Percentiles rank a stretch among this genome's conserved stretches.
These are phyloP conservation scores for Pogonophryne albipinna DNA, from an alignment of 2,797 vertebrate species.

Conservation along the genomic window DNA sequence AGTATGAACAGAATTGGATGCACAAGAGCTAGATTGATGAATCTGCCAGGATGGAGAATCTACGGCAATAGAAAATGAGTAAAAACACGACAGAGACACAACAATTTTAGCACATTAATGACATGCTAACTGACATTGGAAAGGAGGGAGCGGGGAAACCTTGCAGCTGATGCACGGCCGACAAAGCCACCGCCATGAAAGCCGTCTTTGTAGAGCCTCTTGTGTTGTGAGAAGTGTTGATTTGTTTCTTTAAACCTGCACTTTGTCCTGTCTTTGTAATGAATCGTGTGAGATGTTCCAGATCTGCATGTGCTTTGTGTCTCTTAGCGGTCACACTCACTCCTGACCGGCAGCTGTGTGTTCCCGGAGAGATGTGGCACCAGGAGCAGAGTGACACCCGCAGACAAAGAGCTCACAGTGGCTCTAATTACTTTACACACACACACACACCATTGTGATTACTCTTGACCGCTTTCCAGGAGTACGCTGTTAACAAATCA, in stretches of 20 bases:
- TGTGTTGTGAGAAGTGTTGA: neutral
- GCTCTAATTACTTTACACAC: conserved; percentile 43
- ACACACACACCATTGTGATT: conserved; percentile 51
- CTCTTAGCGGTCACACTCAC: conserved; percentile 24
- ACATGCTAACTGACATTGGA: neutral
- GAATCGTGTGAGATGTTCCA: neutral
- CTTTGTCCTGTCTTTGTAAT: neutral
- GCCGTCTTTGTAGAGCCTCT: conserved; percentile 7
- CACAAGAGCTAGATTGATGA: too few relatives aligned
- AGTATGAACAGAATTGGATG: too few relatives aligned
- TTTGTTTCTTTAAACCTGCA: neutral
- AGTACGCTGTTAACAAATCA: conserved; percentile 69
- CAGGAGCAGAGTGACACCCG: conserved; percentile 80
- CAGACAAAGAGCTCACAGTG: conserved; percentile 79
- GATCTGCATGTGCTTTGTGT: conserved; percentile 22
- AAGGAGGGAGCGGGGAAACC: neutral
- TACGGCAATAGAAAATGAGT: too few relatives aligned
- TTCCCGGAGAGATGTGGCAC: conserved; percentile 75
- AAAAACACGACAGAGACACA: too few relatives aligned
- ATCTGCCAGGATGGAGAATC: too few relatives aligned
- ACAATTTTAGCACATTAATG: neutral
- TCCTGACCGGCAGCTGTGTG: conserved; percentile 68
- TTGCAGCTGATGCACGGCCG: neutral
- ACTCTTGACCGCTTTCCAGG: conserved; percentile 67
- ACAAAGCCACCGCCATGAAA: accelerated